These are phyloP conservation scores for Neoaliturus tenellus DNA, from an alignment of 2,888 invertebrate genomes.

Conservation along the genomic window DNA sequence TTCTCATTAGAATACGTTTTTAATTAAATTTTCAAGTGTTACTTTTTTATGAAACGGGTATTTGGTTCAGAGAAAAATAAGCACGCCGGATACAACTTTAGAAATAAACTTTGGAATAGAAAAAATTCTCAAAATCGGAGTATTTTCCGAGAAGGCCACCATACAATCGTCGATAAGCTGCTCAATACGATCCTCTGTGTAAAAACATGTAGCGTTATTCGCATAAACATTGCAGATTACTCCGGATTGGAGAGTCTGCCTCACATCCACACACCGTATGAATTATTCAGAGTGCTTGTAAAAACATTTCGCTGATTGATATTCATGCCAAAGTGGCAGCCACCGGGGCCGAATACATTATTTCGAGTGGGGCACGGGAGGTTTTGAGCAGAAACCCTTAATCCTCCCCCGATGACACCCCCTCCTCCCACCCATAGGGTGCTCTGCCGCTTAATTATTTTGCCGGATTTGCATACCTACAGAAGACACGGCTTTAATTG, in stretches of 20 bases:
- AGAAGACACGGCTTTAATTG: conserved; percentile 40
- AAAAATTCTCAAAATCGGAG: no score
- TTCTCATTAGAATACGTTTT: no score
- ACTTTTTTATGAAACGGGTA: no score
- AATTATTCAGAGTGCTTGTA: conserved; percentile 47
- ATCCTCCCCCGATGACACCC: conserved; percentile 28
- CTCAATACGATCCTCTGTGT: background rate
- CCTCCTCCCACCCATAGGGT: conserved; percentile 2
- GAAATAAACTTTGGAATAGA: no score
- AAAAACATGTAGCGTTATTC: conserved; percentile 41
- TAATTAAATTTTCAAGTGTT: no score
- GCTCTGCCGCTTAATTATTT: conserved; percentile 41
- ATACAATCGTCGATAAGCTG: background rate
- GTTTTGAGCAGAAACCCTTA: conserved; percentile 28
- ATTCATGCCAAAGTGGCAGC: conserved; percentile 54
- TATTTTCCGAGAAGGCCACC: background rate
- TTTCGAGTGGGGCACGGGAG: conserved; percentile 27
- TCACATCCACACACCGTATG: conserved; percentile 32
- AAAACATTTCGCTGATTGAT: conserved; percentile 53
- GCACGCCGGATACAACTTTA: no score
- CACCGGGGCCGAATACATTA: conserved; percentile 49
- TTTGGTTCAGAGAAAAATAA: no score
- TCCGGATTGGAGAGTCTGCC: conserved; percentile 25
- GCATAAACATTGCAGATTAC: conserved; percentile 40
- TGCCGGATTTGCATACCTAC: conserved; percentile 29